These are phyloP conservation scores for Gymnodraco acuticeps DNA, from an alignment of 2,797 vertebrate species.

Conservation along the genomic window DNA sequence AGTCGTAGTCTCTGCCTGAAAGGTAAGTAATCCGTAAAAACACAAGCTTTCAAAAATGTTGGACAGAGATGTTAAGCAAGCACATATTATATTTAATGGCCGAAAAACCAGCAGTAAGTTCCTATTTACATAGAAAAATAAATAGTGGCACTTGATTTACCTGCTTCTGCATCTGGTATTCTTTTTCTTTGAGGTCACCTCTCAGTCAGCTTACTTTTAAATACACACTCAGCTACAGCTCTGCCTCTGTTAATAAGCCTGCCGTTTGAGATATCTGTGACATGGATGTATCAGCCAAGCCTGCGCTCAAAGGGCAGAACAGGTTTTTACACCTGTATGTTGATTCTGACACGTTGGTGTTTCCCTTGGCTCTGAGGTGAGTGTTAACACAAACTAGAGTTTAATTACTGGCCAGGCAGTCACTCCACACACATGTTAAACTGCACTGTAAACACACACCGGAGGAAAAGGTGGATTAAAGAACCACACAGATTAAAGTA, in stretches of 20 bases:
- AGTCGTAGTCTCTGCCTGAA: not conserved
- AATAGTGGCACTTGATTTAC: slow-evolving; percentile 13
- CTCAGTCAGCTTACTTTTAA: slow-evolving; percentile 40
- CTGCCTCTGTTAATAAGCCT: slow-evolving; percentile 36
- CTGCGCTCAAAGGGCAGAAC: slow-evolving; percentile 47
- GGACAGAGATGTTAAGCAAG: not conserved
- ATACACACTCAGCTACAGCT: slow-evolving; percentile 31
- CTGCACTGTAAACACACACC: slow-evolving; percentile 41
- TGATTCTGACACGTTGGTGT: slow-evolving; percentile 74
- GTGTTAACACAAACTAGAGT: slow-evolving; percentile 74
- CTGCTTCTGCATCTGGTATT: slow-evolving; percentile 30
- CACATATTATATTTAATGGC: slow-evolving; percentile 12
- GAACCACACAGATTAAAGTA: slow-evolving; percentile 4
- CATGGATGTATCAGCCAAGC: slow-evolving; percentile 46
- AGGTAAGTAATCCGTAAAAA: not conserved
- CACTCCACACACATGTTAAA: slow-evolving; percentile 40
- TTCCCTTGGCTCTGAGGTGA: slow-evolving; percentile 72
- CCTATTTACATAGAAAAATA: slow-evolving; percentile 18
- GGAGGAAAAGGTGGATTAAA: slow-evolving; percentile 36
- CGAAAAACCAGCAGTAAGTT: not conserved
- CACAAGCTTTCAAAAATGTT: not conserved
- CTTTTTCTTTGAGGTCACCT: slow-evolving; percentile 46
- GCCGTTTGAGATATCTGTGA: slow-evolving; percentile 45
- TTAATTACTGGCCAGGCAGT: slow-evolving; percentile 68
- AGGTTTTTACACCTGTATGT: slow-evolving; percentile 69